These are phyloP conservation scores for Glandiceps talaboti DNA, from an alignment of 53 echinoderm and acorn worm genomes.

Conservation along the genomic window DNA sequence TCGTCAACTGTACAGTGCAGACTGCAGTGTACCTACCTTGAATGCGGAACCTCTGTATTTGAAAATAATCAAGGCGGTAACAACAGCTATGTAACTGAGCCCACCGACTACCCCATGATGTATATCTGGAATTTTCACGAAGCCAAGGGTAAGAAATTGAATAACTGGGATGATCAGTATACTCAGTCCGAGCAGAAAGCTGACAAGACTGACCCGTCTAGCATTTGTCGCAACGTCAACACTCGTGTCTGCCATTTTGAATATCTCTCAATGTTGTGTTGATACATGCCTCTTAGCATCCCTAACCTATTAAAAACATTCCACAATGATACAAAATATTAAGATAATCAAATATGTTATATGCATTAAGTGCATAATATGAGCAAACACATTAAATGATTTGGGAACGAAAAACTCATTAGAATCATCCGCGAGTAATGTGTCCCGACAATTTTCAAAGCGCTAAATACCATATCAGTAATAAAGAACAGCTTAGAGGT, in stretches of 20 bases:
- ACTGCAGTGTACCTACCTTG: neutral
- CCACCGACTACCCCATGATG: neutral
- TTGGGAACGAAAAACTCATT: no score
- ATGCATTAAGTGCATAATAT: no score
- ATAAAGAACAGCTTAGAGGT: no score
- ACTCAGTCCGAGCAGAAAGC: neutral
- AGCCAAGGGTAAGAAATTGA: neutral
- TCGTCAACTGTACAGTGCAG: no score
- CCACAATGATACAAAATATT: no score
- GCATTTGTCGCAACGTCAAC: neutral
- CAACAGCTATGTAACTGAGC: neutral
- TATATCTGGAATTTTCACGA: neutral
- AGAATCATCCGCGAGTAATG: no score
- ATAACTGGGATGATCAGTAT: neutral
- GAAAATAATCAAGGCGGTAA: neutral
- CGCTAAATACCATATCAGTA: no score
- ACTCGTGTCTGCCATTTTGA: neutral
- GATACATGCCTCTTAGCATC: neutral
- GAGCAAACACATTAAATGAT: no score
- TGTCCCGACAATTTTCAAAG: no score
- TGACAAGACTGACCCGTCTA: neutral
- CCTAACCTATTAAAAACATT: neutral
- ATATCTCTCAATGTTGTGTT: neutral
- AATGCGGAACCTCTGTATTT: neutral
- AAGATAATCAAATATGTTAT: no score